phyloP scores from a whole-genome alignment of 2,113 vertebrate species.

The Halichoerus grypus region DNA sequence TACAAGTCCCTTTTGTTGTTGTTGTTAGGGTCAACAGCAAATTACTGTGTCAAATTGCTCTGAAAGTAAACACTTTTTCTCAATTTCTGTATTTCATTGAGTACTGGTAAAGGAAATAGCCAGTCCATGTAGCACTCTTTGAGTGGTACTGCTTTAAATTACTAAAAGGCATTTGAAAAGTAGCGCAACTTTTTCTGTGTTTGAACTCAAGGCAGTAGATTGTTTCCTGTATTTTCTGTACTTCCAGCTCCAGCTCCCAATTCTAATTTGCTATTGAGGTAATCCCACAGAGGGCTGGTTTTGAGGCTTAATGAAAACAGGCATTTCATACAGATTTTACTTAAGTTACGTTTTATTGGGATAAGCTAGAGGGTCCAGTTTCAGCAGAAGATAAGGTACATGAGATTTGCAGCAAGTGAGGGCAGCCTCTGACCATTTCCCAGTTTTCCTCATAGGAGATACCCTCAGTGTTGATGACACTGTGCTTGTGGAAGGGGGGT shows the following conservation, averaged over 20 bases:
- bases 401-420: not conserved
- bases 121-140: not conserved
- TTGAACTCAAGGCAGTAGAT: not conserved
- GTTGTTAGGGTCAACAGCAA: not conserved
- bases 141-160: not conserved
- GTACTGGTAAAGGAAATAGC: not conserved
- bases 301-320: constrained; percentile 30
- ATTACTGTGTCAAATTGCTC: not conserved
- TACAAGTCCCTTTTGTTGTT: not conserved
- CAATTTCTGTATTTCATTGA: not conserved
- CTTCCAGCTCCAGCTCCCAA: not conserved
- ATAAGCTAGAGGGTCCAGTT: not conserved
- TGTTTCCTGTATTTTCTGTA: not conserved
- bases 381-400: not conserved
- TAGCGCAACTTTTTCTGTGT: not conserved
- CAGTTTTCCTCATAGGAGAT: not conserved
- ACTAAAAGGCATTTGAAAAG: constrained; percentile 27
- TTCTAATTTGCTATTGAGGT: constrained; percentile 30
- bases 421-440: not conserved
- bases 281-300: not conserved
- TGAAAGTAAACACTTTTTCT: not conserved
- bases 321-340: not conserved
- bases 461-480: not conserved
- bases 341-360: constrained; percentile 15
- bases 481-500: not conserved